phyloP scores from a whole-genome alignment of 2,113 vertebrate species.

The Panurus biarmicus region DNA sequence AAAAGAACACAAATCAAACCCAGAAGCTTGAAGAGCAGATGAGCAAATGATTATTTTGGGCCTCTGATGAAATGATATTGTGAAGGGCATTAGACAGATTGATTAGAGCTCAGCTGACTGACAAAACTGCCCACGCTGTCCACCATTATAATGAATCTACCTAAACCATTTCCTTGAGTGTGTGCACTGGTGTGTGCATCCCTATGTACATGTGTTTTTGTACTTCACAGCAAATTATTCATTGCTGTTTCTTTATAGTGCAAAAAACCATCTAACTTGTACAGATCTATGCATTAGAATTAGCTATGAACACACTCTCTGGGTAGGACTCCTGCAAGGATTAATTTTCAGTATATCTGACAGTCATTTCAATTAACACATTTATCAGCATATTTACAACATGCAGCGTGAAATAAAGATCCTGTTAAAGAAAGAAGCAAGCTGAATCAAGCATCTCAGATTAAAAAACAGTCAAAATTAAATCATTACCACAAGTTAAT shows the following conservation, averaged over 20 bases:
- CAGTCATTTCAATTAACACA: constrained; percentile 53
- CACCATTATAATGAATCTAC: background rate
- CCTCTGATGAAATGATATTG: constrained; percentile 44
- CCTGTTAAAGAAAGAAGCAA: background rate
- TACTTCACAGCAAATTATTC: background rate
- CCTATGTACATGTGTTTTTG: background rate
- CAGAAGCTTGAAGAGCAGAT: constrained; percentile 1
- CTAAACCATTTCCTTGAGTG: background rate
- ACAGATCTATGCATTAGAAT: background rate
- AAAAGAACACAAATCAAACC: constrained; percentile 50
- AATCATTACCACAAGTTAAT: background rate
- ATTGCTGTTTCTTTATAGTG: background rate
- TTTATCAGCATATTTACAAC: constrained; percentile 34
- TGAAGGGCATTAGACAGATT: constrained; percentile 37
- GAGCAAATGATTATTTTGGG: constrained; percentile 38
- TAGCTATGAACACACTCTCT: background rate
- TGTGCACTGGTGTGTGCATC: background rate
- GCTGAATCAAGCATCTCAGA: background rate
- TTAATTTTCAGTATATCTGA: constrained; percentile 28
- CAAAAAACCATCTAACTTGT: background rate
- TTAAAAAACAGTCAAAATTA: background rate
- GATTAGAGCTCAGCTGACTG: constrained; percentile 30
- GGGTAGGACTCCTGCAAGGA: constrained; percentile 13
- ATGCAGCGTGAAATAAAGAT: constrained; percentile 26
- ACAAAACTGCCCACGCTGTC: background rate